Base-by-base conservation (phyloP, 1,140 invertebrate species). In the Phortica variegata region DNA sequence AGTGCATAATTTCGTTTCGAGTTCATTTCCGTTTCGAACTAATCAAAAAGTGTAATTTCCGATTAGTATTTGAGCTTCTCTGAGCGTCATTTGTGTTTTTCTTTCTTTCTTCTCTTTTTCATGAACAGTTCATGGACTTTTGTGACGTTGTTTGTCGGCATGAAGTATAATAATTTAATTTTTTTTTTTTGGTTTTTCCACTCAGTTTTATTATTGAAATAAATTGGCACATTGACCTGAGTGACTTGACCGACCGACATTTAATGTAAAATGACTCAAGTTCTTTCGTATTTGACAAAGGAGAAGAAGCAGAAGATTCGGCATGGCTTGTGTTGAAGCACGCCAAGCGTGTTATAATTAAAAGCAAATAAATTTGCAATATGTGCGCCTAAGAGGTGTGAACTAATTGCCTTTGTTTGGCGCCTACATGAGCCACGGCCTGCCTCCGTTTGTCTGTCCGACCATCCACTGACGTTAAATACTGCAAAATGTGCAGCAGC, bases 1-100 rank as follows among this genome's bases (percentile, higher is more conserved):
- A 26, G 10, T 69, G 65, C 58, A 68, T 68, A 68, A 68, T 69
- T 69, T 69, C 65, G 61, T 69, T 69, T 69, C 61, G 58, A 54
- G 58, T 69, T 70, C 65, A 69, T 69, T 69, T 69, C 65, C 65
- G 65, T 65, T 69, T 61, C 60, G 58, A 69, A 69, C 65, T 69
- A 69, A 69, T 69, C 65, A 69, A 69, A 69, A 69, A 69, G 65
- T 69, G 65, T 69, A 69, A 69, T 69, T 69, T 69, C 65, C 65
- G 65, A 69, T 65, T 70, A 69, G 65, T 68, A 17, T 59, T 60
- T 68, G 62, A 69, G 65, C 60, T 62, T 23, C 56, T 55, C 61
- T 58, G 59, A 56, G 54, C 49, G 56, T 48, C 31, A 12, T 7
- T 29, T 6, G 6, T 29, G 26, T 29, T 7, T 6, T 29, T 29